A percentile compares a stretch with the other conserved stretches of the same genome.
These are phyloP conservation scores for Poecile atricapillus DNA, from an alignment of 2,113 vertebrate species.

Conservation along the genomic window DNA sequence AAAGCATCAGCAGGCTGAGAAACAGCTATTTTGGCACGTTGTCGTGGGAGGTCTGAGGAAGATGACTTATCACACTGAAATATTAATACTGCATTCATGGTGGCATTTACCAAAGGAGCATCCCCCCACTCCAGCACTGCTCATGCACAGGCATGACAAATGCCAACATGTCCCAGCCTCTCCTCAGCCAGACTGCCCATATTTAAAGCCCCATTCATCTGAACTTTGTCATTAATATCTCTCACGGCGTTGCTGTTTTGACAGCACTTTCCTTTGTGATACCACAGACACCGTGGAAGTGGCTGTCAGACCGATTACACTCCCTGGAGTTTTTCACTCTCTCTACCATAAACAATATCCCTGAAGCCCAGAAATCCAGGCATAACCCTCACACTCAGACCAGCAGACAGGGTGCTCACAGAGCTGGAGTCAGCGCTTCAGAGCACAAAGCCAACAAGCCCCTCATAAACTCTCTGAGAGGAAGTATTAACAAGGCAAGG, in stretches of 20 bases:
- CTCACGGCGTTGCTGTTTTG: background rate
- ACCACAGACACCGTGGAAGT: constrained; percentile 3
- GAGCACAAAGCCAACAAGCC: background rate
- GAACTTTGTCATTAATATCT: background rate
- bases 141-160: background rate
- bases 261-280: constrained; percentile 42
- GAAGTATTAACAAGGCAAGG: background rate
- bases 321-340: background rate
- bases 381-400: background rate
- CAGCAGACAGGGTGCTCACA: background rate
- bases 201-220: background rate
- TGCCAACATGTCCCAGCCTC: background rate
- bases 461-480: background rate
- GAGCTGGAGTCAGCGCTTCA: background rate
- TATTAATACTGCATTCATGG: background rate
- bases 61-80: background rate
- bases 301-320: constrained; percentile 30
- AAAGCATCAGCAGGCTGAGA: background rate
- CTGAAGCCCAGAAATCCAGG: background rate
- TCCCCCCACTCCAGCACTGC: background rate
- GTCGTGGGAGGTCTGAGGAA: background rate
- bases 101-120: background rate
- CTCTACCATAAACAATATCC: background rate
- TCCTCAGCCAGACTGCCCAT: background rate
- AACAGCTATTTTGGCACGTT: background rate